Conservation (phyloP, 2,797 vertebrate genomes). For the Cercopithecus hamlyni region DNA sequence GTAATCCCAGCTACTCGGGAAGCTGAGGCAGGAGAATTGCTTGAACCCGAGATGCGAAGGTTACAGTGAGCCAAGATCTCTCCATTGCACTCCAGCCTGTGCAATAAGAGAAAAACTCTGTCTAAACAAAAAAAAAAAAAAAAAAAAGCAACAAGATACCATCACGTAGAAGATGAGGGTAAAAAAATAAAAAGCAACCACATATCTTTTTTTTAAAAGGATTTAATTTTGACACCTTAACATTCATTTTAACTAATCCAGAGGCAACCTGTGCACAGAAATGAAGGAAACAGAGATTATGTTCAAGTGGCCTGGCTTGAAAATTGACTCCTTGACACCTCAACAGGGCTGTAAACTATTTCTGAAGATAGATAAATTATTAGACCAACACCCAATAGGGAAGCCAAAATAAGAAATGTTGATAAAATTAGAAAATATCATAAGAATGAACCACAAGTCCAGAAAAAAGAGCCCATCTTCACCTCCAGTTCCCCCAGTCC, state of each 20-base stretch:
- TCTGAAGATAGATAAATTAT: constrained; percentile 6
- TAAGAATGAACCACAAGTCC: constrained; percentile 13
- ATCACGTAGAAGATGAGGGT: too few species aligned
- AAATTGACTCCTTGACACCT: not conserved
- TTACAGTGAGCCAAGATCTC: too few species aligned
- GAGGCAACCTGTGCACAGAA: constrained; percentile 11
- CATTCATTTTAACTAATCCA: constrained; percentile 32
- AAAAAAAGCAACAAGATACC: too few species aligned
- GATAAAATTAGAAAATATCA: constrained; percentile 43
- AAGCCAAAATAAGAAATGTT: constrained; percentile 26
- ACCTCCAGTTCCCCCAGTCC: not conserved
- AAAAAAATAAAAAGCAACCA: not conserved
- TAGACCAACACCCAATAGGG: not conserved
- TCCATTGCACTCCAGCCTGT: too few species aligned
- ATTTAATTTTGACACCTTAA: not conserved
- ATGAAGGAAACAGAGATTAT: constrained; percentile 3
- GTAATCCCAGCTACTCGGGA: too few species aligned
- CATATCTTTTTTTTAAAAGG: not conserved
- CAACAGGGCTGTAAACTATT: not conserved
- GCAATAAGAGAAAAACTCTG: rapidly evolving
- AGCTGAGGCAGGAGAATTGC: too few species aligned
- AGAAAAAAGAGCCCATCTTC: not conserved
- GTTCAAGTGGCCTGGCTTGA: not conserved
- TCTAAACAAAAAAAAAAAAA: too few species aligned
- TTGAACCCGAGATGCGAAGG: too few species aligned